Percentiles rank a stretch among this genome's conserved stretches.
Evolutionary conservation across 2,797 vertebrate species (phyloP).

Genomic region (Gymnopithys bicolor): DNA sequence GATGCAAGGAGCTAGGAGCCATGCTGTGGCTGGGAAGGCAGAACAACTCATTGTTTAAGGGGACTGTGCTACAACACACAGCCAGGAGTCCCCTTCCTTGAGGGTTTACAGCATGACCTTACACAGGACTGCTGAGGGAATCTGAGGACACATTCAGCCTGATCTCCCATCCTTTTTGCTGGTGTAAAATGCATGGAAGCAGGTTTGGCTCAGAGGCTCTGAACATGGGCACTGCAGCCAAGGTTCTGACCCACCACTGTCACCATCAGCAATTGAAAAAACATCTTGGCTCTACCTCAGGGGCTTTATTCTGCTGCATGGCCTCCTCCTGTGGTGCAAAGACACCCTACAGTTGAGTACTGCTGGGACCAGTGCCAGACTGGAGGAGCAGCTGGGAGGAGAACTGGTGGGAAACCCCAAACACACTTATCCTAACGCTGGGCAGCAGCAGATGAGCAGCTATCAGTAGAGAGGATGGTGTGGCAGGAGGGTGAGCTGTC

Average conservation of each 20-base stretch:
- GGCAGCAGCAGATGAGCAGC: not conserved
- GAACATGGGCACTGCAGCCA: fast-evolving
- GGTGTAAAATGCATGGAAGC: fast-evolving
- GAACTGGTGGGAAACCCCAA: not conserved
- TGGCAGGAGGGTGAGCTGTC: not conserved
- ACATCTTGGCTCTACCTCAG: fast-evolving
- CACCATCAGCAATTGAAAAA: not conserved
- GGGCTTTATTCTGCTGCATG: not conserved
- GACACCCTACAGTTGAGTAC: not conserved
- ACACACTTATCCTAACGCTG: not conserved
- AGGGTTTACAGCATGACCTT: not conserved
- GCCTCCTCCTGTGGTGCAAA: not conserved
- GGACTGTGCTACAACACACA: not conserved
- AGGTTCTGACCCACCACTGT: not conserved
- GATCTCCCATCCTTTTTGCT: not conserved
- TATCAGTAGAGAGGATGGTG: not conserved
- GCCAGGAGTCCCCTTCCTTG: not conserved
- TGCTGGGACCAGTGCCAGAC: not conserved
- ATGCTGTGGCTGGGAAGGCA: not conserved
- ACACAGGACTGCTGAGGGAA: not conserved
- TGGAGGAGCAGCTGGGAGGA: not conserved
- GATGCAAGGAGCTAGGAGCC: not conserved
- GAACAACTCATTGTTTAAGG: not conserved
- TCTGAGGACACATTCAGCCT: not conserved
- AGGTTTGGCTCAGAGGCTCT: not conserved